Percentiles rank a stretch among this genome's conserved stretches.
Evolutionary conservation across 2,113 vertebrate species (phyloP).

Genomic region (Microcebus tavaratra): DNA sequence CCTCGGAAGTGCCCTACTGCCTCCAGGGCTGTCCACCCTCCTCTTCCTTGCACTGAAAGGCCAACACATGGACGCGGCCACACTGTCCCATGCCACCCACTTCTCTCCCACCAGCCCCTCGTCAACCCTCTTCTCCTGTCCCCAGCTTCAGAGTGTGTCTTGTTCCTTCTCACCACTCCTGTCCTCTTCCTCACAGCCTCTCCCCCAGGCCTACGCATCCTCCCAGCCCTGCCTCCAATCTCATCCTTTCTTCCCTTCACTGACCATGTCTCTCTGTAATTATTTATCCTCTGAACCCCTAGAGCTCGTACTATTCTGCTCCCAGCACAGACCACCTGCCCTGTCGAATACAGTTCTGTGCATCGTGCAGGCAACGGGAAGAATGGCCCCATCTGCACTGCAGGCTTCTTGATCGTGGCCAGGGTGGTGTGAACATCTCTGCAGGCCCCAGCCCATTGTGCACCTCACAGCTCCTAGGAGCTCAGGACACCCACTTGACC

Average conservation of each 20-base stretch:
- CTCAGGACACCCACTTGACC: not conserved
- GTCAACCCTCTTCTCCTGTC: not conserved
- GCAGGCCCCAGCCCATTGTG: not conserved
- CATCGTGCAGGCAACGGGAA: not conserved
- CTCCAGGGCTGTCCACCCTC: not conserved
- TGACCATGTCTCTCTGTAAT: not conserved
- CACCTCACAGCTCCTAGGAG: rapidly evolving
- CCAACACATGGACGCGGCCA: rapidly evolving
- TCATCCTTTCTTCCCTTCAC: not conserved
- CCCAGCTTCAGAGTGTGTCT: not conserved
- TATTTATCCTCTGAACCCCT: not conserved
- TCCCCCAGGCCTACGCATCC: not conserved
- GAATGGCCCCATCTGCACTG: not conserved
- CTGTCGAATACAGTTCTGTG: not conserved
- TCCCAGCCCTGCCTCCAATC: not conserved
- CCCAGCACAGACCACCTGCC: not conserved
- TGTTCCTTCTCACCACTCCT: not conserved
- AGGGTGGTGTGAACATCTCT: no score
- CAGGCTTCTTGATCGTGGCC: not conserved
- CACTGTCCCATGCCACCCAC: rapidly evolving
- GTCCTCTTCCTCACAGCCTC: not conserved
- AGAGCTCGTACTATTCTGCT: not conserved
- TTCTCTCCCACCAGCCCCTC: not conserved
- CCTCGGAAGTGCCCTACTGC: not conserved
- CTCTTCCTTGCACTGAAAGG: rapidly evolving